Conservation (phyloP, 2,888 invertebrate species). For the Buathra laborator region DNA sequence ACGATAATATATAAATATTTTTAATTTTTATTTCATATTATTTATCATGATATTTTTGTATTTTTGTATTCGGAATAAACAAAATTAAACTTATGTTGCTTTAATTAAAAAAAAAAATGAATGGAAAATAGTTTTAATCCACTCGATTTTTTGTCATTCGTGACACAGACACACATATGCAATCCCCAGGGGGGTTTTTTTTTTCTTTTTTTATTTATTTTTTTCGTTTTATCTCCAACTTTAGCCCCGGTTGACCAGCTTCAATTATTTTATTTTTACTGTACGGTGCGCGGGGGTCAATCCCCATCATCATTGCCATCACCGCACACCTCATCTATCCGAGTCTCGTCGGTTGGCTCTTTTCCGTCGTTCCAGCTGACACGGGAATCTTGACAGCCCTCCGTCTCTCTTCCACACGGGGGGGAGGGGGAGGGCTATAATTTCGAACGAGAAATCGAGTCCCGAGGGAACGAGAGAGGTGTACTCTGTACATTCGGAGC, state of each 20-base stretch:
- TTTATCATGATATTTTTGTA: too few species aligned
- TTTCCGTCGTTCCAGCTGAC: constrained; percentile 35
- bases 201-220: background rate
- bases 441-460: constrained; percentile 47
- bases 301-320: background rate
- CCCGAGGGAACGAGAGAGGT: constrained; percentile 7
- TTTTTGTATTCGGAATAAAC: too few species aligned
- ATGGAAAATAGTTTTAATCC: too few species aligned
- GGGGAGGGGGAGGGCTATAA: constrained; percentile 36
- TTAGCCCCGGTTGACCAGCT: background rate
- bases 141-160: background rate
- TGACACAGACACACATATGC: background rate
- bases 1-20: too few species aligned
- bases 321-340: background rate
- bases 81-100: too few species aligned
- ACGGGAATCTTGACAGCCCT: constrained; percentile 42
- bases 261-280: constrained; percentile 13
- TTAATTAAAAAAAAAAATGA: too few species aligned
- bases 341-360: constrained; percentile 27
- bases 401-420: constrained; percentile 22
- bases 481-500: background rate
- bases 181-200: background rate
- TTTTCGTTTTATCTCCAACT: background rate
- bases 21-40: too few species aligned
- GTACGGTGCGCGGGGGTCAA: background rate